Percentiles rank a stretch among this genome's conserved stretches.
Conservation (phyloP, 1,140 invertebrate genomes). For the Spodoptera litura region DNA sequence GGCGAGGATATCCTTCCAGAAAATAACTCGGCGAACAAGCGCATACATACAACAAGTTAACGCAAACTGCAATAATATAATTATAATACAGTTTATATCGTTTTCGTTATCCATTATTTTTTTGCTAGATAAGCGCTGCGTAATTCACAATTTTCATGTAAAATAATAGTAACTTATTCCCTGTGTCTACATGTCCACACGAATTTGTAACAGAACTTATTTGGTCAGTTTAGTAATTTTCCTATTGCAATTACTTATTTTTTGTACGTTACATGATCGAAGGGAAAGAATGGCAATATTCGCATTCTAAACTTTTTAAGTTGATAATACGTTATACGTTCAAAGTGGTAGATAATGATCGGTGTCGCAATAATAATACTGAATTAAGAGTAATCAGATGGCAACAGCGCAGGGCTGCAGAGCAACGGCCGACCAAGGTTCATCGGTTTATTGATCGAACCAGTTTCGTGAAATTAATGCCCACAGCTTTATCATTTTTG, state of each 20-base stretch:
- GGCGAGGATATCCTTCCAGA: conserved; percentile 84
- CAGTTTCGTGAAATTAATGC: conserved; percentile 61
- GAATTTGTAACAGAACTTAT: no score
- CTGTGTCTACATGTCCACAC: no score
- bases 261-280: no score
- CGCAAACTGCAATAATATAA: conserved; percentile 6
- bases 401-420: conserved; percentile 51
- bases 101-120: conserved; percentile 18
- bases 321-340: background rate
- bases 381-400: conserved; percentile 57
- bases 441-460: conserved; percentile 55
- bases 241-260: no score
- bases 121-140: background rate
- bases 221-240: no score
- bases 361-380: conserved; percentile 43
- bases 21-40: conserved; percentile 70
- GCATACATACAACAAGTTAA: conserved; percentile 54
- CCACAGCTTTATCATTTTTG: conserved; percentile 27
- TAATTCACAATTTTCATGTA: background rate
- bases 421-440: conserved; percentile 57
- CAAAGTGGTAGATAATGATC: conserved; percentile 24
- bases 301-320: no score
- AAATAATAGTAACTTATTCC: background rate
- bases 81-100: background rate
- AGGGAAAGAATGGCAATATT: no score